These are phyloP conservation scores for Oophaga sylvatica DNA, from an alignment of 2,797 vertebrate genomes.

Conservation along the genomic window DNA sequence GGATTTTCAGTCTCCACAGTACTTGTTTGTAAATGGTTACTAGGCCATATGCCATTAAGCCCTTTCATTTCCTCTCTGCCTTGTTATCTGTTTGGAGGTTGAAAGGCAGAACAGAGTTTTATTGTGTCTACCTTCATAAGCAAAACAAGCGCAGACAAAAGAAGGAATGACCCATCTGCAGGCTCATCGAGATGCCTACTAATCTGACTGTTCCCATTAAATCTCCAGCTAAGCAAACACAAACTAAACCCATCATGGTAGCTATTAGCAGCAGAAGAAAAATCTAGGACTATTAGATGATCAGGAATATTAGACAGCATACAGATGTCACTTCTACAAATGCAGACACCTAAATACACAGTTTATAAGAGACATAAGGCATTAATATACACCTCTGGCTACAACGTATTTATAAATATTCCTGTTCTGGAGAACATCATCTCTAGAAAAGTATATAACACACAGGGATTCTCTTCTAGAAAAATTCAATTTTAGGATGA, in stretches of 20 bases:
- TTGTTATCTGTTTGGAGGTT: slow-evolving; percentile 59
- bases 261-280: slow-evolving; percentile 17
- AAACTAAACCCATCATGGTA: slow-evolving; percentile 40
- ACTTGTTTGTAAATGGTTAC: slow-evolving; percentile 45
- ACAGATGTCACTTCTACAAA: not conserved
- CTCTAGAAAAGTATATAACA: not conserved
- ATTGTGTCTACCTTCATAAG: slow-evolving; percentile 62
- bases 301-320: slow-evolving; percentile 5
- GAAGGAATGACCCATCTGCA: slow-evolving; percentile 55
- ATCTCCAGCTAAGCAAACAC: slow-evolving; percentile 57
- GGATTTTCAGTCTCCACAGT: not conserved
- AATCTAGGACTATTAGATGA: slow-evolving; percentile 11
- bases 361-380: not conserved
- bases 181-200: slow-evolving; percentile 39
- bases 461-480: not conserved
- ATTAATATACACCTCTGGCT: not conserved
- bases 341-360: not conserved
- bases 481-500: not conserved
- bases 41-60: slow-evolving; percentile 55
- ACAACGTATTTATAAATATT: not conserved
- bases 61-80: slow-evolving; percentile 58
- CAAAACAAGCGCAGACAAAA: slow-evolving; percentile 59
- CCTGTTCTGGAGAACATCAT: not conserved
- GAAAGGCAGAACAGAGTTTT: slow-evolving; percentile 60
- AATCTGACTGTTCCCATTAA: slow-evolving; percentile 55